phyloP scores from a whole-genome alignment of 2,113 vertebrate genomes.

The Cacatua alba region DNA sequence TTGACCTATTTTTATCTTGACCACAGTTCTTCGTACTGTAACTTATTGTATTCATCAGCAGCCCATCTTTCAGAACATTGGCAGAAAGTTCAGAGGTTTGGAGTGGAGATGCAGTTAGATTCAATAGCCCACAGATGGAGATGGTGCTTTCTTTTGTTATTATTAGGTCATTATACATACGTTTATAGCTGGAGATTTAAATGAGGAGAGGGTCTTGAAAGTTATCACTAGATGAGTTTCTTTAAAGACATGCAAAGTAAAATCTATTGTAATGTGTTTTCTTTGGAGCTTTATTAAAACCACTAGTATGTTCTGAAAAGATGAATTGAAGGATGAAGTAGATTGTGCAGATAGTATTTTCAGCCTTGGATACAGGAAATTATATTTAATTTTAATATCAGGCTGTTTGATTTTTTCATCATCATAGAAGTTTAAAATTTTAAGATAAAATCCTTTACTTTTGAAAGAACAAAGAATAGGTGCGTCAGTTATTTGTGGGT shows the following conservation, averaged over 20 bases:
- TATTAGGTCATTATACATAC: neutral
- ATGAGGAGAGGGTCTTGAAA: neutral
- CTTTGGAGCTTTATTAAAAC: neutral
- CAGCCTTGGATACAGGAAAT: neutral
- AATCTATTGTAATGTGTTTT: neutral
- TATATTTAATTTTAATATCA: neutral
- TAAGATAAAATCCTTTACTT: neutral
- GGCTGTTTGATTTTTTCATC: neutral
- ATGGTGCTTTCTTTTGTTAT: slow-evolving; percentile 2
- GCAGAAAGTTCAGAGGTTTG: neutral
- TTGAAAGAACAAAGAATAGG: neutral
- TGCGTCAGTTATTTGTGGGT: neutral
- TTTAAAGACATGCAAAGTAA: neutral
- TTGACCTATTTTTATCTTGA: neutral
- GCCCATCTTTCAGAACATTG: neutral
- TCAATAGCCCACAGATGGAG: slow-evolving; percentile 19
- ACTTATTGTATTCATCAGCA: neutral
- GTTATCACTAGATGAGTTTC: neutral
- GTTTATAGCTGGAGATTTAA: neutral
- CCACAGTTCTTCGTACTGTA: neutral
- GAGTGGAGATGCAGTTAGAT: neutral
- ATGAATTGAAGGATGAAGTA: neutral
- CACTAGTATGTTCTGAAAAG: neutral
- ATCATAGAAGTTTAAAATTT: neutral
- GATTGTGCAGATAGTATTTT: neutral